phyloP scores from a whole-genome alignment of 2,113 vertebrate species.

The Hassar affinis region DNA sequence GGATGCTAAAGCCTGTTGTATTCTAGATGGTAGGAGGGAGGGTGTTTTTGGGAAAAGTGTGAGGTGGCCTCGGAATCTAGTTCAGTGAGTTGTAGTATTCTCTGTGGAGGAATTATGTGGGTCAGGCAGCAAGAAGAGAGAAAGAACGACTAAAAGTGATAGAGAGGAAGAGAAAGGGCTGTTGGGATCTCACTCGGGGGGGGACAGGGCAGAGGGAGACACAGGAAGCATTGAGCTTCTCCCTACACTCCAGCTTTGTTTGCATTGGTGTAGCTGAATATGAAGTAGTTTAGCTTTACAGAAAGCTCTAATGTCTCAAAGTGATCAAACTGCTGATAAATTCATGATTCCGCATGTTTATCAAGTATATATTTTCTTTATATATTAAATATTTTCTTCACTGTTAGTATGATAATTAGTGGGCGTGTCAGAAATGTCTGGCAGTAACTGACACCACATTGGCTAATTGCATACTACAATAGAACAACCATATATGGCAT shows the following conservation, averaged over 20 bases:
- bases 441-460: too few species aligned
- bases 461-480: too few species aligned
- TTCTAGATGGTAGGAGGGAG: slow-evolving; percentile 15
- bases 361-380: too few species aligned
- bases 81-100: slow-evolving; percentile 67
- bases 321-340: not conserved
- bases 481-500: too few species aligned
- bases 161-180: not conserved
- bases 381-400: too few species aligned
- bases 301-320: not conserved
- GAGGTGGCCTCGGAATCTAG: slow-evolving; percentile 61
- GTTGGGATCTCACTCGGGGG: slow-evolving; percentile 19
- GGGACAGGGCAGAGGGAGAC: slow-evolving; percentile 1
- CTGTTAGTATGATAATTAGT: too few species aligned
- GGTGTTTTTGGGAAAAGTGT: slow-evolving; percentile 27
- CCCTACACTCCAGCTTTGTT: not conserved
- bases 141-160: slow-evolving; percentile 38
- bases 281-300: not conserved
- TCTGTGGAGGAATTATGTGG: slow-evolving; percentile 64
- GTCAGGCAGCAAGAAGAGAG: slow-evolving; percentile 67
- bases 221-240: slow-evolving; percentile 8
- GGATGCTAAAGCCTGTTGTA: not conserved
- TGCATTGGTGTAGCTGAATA: not conserved
- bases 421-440: too few species aligned
- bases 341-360: not conserved